Evolutionary conservation across 2,797 vertebrate genomes (phyloP).

Genomic region (Scyliorhinus canicula): DNA sequence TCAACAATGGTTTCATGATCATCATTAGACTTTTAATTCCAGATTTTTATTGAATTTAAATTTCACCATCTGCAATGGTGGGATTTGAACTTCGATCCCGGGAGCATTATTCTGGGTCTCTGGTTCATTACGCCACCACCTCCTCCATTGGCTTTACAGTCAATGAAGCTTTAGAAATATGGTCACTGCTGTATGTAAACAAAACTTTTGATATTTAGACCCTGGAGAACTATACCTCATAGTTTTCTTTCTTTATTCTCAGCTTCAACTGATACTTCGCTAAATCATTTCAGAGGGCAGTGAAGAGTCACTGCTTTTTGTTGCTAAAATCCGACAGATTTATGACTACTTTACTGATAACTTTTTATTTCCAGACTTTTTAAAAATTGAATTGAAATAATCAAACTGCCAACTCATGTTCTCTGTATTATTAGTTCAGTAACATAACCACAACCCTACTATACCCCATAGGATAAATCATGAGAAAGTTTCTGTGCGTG

Average conservation of each 20-base stretch:
- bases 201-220: neutral
- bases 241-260: neutral
- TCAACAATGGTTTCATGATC: too few relatives aligned
- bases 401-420: neutral
- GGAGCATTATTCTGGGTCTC: too few relatives aligned
- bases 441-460: neutral
- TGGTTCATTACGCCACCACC: too few relatives aligned
- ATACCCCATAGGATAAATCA: neutral
- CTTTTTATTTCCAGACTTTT: neutral
- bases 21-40: too few relatives aligned
- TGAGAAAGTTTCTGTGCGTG: neutral
- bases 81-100: too few relatives aligned
- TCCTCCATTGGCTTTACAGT: too few relatives aligned
- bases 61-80: too few relatives aligned
- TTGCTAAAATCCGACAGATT: neutral
- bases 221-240: neutral
- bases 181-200: neutral
- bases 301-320: neutral
- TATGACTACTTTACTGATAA: neutral
- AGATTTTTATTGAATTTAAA: too few relatives aligned
- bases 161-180: neutral
- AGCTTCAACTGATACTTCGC: neutral
- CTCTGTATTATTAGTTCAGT: neutral
- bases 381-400: neutral
- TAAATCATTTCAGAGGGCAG: neutral